Base-by-base conservation (phyloP, 2,888 invertebrate species). In the Brachypalpus laphriformis region DNA sequence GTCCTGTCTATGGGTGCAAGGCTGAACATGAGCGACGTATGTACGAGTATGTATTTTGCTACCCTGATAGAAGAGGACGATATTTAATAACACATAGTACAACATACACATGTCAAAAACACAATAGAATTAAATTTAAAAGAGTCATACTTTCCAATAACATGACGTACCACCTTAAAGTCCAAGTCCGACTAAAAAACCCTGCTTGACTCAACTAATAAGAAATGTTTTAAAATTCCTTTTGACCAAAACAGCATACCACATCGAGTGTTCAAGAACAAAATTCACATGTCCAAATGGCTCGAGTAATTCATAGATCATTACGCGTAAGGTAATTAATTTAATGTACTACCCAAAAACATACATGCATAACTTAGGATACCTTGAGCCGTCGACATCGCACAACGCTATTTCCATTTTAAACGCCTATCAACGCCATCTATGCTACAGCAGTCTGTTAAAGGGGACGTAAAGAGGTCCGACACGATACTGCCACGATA, bases 371-470 rank as follows among this genome's bases (percentile, higher is more conserved):
- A 72, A 25, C 49, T 71, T 56, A n/a, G 40, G 54, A 49, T 70
- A 56, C 76, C 63, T 77, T 40, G 72, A 77, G 51, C 72, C 68
- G n/a, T 56, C 47, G 45, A 70, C 70, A 42, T 40, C 22, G 28
- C 40, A 61, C 51, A 63, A 40, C 68, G 68, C 68, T 70, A 47
- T 83, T 80, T 70, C 61, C 63, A 74, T 74, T 83, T 83, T 57
- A 80, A 78, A 80, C 42, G 80, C 80, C 74, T 83, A 83, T 83
- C 83, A 83, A 74, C 74, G 74, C 83, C 83, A 80, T 78, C 83
- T 83, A 80, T 72, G 63, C 80, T 74, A 83, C 74, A 63, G 63
- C 68, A 70, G 74, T 83, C 80, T 83, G 74, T 80, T 74, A 74
- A 74, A 74, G 70, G 74, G 40, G 71, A 72, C 51, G 54, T 66